Evolutionary conservation across 2,888 invertebrate genomes (phyloP).

Genomic region (Melipona beecheii): DNA sequence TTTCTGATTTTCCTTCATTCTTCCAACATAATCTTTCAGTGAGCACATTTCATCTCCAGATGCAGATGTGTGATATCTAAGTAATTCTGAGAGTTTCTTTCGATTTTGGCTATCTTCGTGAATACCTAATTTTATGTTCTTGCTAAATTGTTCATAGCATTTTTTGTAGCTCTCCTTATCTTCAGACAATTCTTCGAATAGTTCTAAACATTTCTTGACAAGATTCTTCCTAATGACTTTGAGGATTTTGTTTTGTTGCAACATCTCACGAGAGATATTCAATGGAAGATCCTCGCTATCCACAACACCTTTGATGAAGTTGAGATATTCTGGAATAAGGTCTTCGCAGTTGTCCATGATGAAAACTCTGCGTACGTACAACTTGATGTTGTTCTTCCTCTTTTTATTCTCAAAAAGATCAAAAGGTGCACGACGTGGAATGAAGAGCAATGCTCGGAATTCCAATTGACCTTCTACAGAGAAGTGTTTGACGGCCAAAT

Average conservation of each 20-base stretch:
- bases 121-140: conserved; percentile 98
- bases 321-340: conserved; percentile 98
- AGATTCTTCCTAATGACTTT: conserved; percentile 99
- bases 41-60: conserved; percentile 97
- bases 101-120: conserved; percentile 98
- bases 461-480: conserved; percentile 97
- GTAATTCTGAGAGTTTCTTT: conserved; percentile 92
- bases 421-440: conserved; percentile 97
- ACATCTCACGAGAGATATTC: conserved; percentile 99
- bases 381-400: conserved; percentile 98
- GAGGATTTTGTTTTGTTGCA: conserved; percentile 99
- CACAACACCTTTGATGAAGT: conserved; percentile 98
- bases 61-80: conserved; percentile 97
- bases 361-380: conserved; percentile 98
- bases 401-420: conserved; percentile 99
- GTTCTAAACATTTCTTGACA: conserved; percentile 98
- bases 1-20: conserved; percentile 99
- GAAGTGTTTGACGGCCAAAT: conserved; percentile 98
- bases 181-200: conserved; percentile 97
- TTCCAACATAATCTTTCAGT: conserved; percentile 96
- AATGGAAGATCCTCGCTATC: conserved; percentile 99
- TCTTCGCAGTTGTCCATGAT: conserved; percentile 99
- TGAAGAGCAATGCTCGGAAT: conserved; percentile 96
- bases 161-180: conserved; percentile 99
- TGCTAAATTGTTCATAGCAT: conserved; percentile 99